phyloP scores from a whole-genome alignment of 2,797 vertebrate species.

The Crenichthys baileyi region DNA sequence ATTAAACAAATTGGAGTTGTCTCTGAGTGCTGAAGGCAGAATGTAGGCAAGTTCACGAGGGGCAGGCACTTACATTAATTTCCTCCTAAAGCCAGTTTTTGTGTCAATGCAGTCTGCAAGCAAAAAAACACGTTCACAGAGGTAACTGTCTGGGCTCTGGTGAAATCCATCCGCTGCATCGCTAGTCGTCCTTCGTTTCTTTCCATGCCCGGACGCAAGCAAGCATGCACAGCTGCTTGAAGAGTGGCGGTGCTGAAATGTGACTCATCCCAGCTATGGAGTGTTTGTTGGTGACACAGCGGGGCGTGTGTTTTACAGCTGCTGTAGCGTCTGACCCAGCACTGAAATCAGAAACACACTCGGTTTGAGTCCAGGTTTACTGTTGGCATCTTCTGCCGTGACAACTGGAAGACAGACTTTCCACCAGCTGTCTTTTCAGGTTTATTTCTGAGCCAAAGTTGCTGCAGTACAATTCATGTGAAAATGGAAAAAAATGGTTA shows the following conservation, averaged over 20 bases:
- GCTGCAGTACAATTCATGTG: neutral
- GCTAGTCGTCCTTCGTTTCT: neutral
- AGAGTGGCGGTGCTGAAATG: conserved; percentile 43
- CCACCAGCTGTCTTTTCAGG: conserved; percentile 33
- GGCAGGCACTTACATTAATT: neutral
- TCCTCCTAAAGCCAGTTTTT: neutral
- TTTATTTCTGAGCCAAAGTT: conserved; percentile 18
- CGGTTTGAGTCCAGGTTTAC: conserved; percentile 27
- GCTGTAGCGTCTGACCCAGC: conserved; percentile 36
- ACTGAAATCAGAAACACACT: conserved; percentile 34
- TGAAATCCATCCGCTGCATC: neutral
- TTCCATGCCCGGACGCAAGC: neutral
- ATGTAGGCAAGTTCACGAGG: conserved; percentile 14
- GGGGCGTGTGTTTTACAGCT: conserved; percentile 53
- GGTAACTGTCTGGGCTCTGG: neutral
- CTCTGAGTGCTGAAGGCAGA: neutral
- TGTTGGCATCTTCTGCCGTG: conserved; percentile 39
- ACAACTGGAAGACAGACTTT: conserved; percentile 38
- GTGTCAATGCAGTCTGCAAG: neutral
- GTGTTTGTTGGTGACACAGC: conserved; percentile 31
- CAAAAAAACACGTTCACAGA: neutral
- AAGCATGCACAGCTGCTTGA: conserved; percentile 38
- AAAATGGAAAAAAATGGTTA: neutral
- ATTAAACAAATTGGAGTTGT: neutral
- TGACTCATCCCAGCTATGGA: conserved; percentile 56